A percentile compares a stretch with the other conserved stretches of the same genome.
phyloP scores from a whole-genome alignment of 2,888 invertebrate genomes.

The Parnassius glacialis region DNA sequence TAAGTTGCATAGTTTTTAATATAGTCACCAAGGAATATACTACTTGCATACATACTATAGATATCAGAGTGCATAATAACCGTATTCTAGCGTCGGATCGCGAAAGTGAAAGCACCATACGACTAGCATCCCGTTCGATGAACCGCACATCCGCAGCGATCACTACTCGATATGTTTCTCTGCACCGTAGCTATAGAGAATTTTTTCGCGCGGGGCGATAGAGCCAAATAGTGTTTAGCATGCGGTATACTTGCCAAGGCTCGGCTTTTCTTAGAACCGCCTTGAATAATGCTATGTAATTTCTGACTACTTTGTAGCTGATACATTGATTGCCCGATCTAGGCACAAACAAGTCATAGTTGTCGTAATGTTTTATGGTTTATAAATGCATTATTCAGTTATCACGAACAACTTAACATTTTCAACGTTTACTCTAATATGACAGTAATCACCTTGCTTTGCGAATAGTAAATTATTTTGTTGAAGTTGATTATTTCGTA shows the following conservation, averaged over 20 bases:
- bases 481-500: too few relatives aligned
- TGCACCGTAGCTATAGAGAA: neutral
- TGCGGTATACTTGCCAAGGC: neutral
- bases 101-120: slow-evolving; percentile 20
- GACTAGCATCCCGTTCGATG: slow-evolving; percentile 1
- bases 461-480: too few relatives aligned
- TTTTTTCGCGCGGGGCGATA: neutral
- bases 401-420: too few relatives aligned
- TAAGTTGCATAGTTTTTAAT: too few relatives aligned
- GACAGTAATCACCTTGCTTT: too few relatives aligned
- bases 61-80: slow-evolving; percentile 1
- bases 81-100: slow-evolving; percentile 13
- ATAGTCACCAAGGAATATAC: too few relatives aligned
- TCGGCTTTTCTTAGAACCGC: slow-evolving; percentile 1
- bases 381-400: too few relatives aligned
- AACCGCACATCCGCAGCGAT: slow-evolving; percentile 9
- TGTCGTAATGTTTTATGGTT: too few relatives aligned
- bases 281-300: slow-evolving; percentile 6
- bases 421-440: too few relatives aligned
- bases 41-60: too few relatives aligned
- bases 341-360: neutral
- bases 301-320: neutral
- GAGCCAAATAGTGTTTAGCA: neutral
- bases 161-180: neutral
- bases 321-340: neutral